These are phyloP conservation scores for Suncus etruscus DNA, from an alignment of 2,113 vertebrate genomes.

Conservation along the genomic window DNA sequence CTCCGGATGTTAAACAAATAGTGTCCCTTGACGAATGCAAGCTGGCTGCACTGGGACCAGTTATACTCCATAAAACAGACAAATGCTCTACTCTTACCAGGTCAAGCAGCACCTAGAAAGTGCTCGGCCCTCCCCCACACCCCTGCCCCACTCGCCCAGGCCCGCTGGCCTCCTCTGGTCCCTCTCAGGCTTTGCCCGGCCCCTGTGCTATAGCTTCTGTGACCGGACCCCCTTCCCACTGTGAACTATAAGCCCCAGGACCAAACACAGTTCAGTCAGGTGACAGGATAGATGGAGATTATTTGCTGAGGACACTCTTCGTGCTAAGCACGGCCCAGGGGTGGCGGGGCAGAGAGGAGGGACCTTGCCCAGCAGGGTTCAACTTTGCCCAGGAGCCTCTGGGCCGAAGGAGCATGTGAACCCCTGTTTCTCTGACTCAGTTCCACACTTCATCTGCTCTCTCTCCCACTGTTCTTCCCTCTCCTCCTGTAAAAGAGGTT, in stretches of 20 bases:
- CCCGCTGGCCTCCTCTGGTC: no score
- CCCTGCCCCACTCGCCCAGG: no score
- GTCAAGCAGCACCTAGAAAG: conserved; percentile 46
- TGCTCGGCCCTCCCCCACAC: neutral
- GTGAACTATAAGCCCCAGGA: neutral
- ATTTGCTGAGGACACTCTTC: neutral
- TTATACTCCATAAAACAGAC: conserved; percentile 62
- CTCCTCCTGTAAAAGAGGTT: neutral
- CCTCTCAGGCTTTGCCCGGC: neutral
- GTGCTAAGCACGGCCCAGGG: no score
- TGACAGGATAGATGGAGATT: neutral
- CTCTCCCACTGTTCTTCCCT: neutral
- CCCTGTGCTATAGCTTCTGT: accelerated
- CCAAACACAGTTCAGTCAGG: neutral
- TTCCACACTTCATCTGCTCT: neutral
- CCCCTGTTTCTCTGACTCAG: neutral
- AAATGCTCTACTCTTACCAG: conserved; percentile 54
- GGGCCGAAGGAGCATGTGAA: neutral
- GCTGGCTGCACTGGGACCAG: conserved; percentile 63
- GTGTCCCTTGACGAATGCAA: conserved; percentile 73
- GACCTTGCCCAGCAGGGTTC: neutral
- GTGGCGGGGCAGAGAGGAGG: neutral
- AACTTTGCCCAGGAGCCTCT: neutral
- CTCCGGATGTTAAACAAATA: conserved; percentile 81
- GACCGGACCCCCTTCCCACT: neutral